Conservation (phyloP, 2,888 invertebrate species). For the Artemia sp. region DNA sequence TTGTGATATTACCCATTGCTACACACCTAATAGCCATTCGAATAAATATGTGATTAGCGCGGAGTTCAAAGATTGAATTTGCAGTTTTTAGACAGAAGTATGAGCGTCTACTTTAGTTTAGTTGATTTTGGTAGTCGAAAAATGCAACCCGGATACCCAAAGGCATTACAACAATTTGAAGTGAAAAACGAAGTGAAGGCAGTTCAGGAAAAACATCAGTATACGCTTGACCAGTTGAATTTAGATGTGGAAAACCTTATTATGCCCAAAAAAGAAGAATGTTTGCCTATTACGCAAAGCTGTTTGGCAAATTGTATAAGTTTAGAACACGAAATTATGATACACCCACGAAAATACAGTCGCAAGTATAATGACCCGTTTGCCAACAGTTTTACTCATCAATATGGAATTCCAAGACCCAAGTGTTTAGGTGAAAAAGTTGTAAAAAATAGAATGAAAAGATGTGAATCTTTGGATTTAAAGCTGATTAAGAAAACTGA, state of each 20-base stretch:
- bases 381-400: not conserved
- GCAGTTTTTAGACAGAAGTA: too few relatives aligned
- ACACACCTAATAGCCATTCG: too few relatives aligned
- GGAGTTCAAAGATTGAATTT: too few relatives aligned
- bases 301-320: not conserved
- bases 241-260: conserved; percentile 75
- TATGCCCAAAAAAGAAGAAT: conserved; percentile 44
- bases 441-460: not conserved
- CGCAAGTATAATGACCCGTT: not conserved
- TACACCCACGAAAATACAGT: not conserved
- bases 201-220: conserved; percentile 62
- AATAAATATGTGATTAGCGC: too few relatives aligned
- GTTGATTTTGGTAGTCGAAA: too few relatives aligned
- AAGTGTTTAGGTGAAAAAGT: conserved; percentile 4
- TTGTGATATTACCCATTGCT: too few relatives aligned
- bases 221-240: conserved; percentile 67
- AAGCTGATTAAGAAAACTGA: too few relatives aligned
- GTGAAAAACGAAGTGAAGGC: conserved; percentile 66
- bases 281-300: not conserved
- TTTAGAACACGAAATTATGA: conserved; percentile 2
- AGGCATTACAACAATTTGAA: conserved; percentile 9
- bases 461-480: conserved; percentile 13
- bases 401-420: conserved; percentile 1
- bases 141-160: too few relatives aligned
- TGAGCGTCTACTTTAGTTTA: too few relatives aligned